Percentiles rank a stretch among this genome's conserved stretches.
Evolutionary conservation across 2,113 vertebrate species (phyloP).

Genomic region (Periophthalmodon schlosseri): DNA sequence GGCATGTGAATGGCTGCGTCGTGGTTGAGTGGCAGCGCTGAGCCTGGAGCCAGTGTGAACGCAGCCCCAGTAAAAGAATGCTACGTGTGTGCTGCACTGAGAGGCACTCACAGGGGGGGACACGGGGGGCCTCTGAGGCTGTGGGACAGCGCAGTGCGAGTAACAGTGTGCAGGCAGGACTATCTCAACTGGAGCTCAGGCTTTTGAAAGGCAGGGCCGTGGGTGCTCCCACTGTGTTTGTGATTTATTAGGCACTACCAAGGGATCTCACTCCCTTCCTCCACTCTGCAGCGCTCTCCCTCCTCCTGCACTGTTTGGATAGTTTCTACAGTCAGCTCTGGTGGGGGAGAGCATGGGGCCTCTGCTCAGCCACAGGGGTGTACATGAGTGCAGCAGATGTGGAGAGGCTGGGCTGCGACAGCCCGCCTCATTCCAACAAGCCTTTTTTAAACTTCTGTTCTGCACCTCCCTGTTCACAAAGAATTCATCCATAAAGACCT

Average conservation of each 20-base stretch:
- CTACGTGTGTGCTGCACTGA: conserved; percentile 62
- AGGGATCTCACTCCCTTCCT: conserved; percentile 65
- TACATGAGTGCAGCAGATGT: conserved; percentile 82
- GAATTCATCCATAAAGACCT: conserved; percentile 30
- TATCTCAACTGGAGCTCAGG: conserved; percentile 50
- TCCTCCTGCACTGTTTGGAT: conserved; percentile 70
- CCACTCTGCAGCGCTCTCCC: conserved; percentile 31
- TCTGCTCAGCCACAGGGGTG: conserved; percentile 69
- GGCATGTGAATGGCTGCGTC: conserved; percentile 54
- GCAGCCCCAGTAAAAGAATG: conserved; percentile 74
- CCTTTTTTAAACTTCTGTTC: conserved; percentile 59
- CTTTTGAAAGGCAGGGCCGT: conserved; percentile 67
- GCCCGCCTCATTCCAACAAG: conserved; percentile 66
- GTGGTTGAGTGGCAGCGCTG: conserved; percentile 59
- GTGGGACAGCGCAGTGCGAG: conserved; percentile 30
- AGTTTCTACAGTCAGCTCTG: conserved; percentile 65
- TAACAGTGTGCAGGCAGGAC: conserved; percentile 50
- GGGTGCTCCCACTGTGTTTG: conserved; percentile 65
- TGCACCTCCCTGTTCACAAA: conserved; percentile 62
- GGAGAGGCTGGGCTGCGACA: conserved; percentile 65
- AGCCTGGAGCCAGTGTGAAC: conserved; percentile 65
- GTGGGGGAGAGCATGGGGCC: conserved; percentile 55
- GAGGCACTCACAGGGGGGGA: conserved; percentile 10
- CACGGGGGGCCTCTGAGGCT: conserved; percentile 22
- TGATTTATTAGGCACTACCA: conserved; percentile 74